Conservation (phyloP, 2,888 invertebrate species). For the Lasioglossum vierecki region DNA sequence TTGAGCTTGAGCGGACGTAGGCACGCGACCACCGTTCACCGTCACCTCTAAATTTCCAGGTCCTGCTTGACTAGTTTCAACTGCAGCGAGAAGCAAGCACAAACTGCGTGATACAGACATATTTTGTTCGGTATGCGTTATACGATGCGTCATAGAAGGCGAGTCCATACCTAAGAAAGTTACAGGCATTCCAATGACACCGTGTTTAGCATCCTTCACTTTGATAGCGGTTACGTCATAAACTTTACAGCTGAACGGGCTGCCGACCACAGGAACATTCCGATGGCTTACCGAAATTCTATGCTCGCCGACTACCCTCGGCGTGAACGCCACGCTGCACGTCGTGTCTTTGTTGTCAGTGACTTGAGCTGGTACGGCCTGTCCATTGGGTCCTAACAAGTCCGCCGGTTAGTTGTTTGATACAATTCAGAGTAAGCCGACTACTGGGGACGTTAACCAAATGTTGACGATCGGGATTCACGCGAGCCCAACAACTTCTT, state of each 20-base stretch:
- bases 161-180: conserved; percentile 91
- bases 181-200: conserved; percentile 95
- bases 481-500: conserved; percentile 41
- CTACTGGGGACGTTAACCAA: conserved; percentile 71
- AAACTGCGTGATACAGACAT: neutral
- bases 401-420: conserved; percentile 82
- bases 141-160: neutral
- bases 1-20: conserved; percentile 98
- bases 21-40: conserved; percentile 98
- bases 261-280: conserved; percentile 93
- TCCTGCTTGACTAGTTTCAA: conserved; percentile 99
- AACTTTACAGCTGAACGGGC: conserved; percentile 97
- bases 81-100: conserved; percentile 83
- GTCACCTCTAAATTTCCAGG: conserved; percentile 99
- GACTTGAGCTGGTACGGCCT: conserved; percentile 95
- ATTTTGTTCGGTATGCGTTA: neutral
- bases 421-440: conserved; percentile 77
- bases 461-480: conserved; percentile 59
- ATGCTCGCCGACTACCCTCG: conserved; percentile 96
- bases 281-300: conserved; percentile 94
- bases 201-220: conserved; percentile 95
- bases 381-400: conserved; percentile 94
- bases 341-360: conserved; percentile 92
- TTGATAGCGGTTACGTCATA: conserved; percentile 97
- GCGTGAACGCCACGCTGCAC: conserved; percentile 96